Percentiles rank a stretch among this genome's conserved stretches.
phyloP scores from a whole-genome alignment of 2,797 vertebrate genomes.

The Lycodopsis pacificus region DNA sequence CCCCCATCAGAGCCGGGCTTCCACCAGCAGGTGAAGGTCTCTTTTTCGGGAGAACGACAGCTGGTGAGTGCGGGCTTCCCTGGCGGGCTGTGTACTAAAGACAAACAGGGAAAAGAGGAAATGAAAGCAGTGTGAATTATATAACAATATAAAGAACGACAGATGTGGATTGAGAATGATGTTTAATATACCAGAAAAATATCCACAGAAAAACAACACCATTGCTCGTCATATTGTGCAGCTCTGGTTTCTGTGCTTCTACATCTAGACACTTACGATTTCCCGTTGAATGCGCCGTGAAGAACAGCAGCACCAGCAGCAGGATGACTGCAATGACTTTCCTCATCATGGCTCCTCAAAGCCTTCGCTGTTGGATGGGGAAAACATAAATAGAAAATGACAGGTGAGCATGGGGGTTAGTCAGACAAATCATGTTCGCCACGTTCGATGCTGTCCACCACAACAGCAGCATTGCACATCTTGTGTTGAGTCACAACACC shows the following conservation, averaged over 20 bases:
- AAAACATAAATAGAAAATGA: constrained; percentile 23
- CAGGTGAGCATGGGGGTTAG: constrained; percentile 4
- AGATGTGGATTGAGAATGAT: background rate
- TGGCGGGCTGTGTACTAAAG: constrained; percentile 79
- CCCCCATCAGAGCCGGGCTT: constrained; percentile 88
- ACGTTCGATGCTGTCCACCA: background rate
- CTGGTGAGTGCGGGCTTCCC: constrained; percentile 86
- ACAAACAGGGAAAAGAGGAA: background rate
- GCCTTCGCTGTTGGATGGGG: constrained; percentile 39
- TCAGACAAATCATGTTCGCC: constrained; percentile 3
- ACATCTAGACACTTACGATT: constrained; percentile 66
- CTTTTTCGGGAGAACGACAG: constrained; percentile 93
- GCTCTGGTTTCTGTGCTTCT: background rate
- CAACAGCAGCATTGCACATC: background rate
- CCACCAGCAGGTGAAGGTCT: constrained; percentile 98
- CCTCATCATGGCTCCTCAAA: constrained; percentile 71
- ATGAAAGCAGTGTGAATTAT: background rate
- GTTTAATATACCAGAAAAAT: background rate
- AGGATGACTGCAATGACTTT: constrained; percentile 24
- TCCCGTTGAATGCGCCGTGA: constrained; percentile 39
- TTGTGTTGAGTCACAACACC: constrained; percentile 30
- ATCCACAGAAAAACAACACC: constrained; percentile 8
- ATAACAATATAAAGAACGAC: background rate
- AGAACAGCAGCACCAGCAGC: constrained; percentile 61
- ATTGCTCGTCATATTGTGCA: background rate